Evolutionary conservation across 1,140 invertebrate genomes (phyloP).

Genomic region (Dendrolimus punctatus): DNA sequence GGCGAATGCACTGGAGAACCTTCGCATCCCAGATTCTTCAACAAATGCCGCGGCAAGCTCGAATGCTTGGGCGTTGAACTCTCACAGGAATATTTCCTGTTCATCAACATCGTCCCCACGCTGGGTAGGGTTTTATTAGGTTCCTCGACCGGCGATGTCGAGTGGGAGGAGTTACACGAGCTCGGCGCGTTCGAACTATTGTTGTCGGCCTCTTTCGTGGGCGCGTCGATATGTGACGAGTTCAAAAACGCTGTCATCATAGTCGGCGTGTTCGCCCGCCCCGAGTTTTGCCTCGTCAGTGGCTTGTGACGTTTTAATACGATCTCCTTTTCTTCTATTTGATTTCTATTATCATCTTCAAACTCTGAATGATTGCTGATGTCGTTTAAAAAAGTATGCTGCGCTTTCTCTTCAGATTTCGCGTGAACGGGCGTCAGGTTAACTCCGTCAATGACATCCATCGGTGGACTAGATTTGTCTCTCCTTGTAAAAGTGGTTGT

Average conservation of each 20-base stretch:
- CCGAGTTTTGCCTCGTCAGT: slow-evolving; percentile 71
- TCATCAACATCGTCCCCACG: slow-evolving; percentile 56
- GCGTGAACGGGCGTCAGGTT: slow-evolving; percentile 57
- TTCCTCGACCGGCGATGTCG: slow-evolving; percentile 56
- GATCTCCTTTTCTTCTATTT: slow-evolving; percentile 70
- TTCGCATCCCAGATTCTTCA: slow-evolving; percentile 57
- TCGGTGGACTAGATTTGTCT: slow-evolving; percentile 40
- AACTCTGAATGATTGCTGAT: slow-evolving; percentile 66
- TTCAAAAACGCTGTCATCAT: slow-evolving; percentile 72
- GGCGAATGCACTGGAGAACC: slow-evolving; percentile 60
- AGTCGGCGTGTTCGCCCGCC: slow-evolving; percentile 61
- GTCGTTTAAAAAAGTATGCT: slow-evolving; percentile 64
- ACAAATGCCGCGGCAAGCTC: slow-evolving; percentile 58
- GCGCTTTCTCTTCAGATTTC: slow-evolving; percentile 64
- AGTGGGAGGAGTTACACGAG: slow-evolving; percentile 60
- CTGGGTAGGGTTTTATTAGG: slow-evolving; percentile 37
- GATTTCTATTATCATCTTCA: slow-evolving; percentile 69
- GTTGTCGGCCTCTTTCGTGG: slow-evolving; percentile 38
- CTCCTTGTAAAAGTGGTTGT: slow-evolving; percentile 75
- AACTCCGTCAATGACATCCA: slow-evolving; percentile 35
- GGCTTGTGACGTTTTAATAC: slow-evolving; percentile 74
- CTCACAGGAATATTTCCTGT: slow-evolving; percentile 58
- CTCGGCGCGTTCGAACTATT: slow-evolving; percentile 45
- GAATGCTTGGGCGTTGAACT: slow-evolving; percentile 60
- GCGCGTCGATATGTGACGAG: slow-evolving; percentile 51